phyloP scores from a whole-genome alignment of 37 sponge, comb jelly and placozoan species.

The Crambe crambe region DNA sequence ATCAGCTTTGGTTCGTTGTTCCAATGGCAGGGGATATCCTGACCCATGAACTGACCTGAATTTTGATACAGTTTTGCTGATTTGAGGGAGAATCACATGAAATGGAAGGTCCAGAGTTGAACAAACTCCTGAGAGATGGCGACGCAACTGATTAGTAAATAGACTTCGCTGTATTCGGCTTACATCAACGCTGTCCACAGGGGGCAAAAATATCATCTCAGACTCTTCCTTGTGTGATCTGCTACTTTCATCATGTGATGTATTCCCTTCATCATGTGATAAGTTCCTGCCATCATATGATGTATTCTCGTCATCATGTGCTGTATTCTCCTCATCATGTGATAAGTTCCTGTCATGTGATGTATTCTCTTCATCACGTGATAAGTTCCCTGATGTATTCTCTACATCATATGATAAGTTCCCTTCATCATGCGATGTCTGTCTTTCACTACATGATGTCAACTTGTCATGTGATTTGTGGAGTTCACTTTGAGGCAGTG shows the following conservation, averaged over 20 bases:
- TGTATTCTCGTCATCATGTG: neutral
- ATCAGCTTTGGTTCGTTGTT: no score
- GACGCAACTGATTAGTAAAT: conserved; percentile 12
- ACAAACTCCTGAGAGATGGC: neutral
- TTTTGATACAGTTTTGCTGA: neutral
- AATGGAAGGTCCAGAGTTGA: neutral
- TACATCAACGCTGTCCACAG: conserved; percentile 26
- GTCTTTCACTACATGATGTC: neutral
- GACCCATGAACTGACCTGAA: conserved; percentile 10
- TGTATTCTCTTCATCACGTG: neutral
- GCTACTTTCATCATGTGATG: neutral
- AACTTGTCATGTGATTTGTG: neutral
- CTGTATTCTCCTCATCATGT: neutral
- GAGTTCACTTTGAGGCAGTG: neutral
- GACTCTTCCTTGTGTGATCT: neutral
- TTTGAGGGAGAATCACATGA: no score
- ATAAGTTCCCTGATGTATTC: neutral
- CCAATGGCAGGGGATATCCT: no score
- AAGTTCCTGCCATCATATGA: neutral
- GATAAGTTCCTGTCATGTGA: neutral
- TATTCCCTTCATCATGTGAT: neutral
- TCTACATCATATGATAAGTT: neutral
- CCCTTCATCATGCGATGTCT: neutral
- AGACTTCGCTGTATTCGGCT: conserved; percentile 17
- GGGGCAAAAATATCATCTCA: conserved; percentile 10